Evolutionary conservation across 2,113 vertebrate species (phyloP).

Genomic region (Rhinopithecus roxellana): DNA sequence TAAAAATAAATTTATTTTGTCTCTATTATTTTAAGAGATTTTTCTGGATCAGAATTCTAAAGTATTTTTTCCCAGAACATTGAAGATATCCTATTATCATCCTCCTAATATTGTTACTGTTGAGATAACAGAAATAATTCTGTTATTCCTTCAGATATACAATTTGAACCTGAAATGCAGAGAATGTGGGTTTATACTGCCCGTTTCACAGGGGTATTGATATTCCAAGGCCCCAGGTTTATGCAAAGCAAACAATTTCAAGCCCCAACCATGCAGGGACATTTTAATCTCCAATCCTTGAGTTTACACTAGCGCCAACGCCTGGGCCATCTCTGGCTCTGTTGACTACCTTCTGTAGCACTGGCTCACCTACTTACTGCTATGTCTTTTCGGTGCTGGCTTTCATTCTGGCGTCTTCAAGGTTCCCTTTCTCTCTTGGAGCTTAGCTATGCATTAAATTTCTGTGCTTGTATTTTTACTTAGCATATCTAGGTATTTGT

Average conservation of each 20-base stretch:
- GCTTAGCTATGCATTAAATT: neutral
- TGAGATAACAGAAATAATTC: neutral
- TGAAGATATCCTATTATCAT: neutral
- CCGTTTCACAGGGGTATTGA: neutral
- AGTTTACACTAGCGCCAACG: no score
- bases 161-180: neutral
- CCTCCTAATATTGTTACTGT: neutral
- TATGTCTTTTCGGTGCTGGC: neutral
- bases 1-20: neutral
- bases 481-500: neutral
- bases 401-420: neutral
- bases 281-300: neutral
- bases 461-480: neutral
- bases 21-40: neutral
- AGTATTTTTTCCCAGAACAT: neutral
- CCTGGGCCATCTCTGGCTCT: neutral
- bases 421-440: neutral
- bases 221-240: no score
- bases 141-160: neutral
- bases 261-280: fast-evolving
- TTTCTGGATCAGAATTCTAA: neutral
- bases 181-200: no score
- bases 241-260: neutral
- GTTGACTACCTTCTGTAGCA: fast-evolving
- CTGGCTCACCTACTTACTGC: neutral